These are phyloP conservation scores for Coregonus sp. DNA, from an alignment of 2,797 vertebrate genomes.

Conservation along the genomic window DNA sequence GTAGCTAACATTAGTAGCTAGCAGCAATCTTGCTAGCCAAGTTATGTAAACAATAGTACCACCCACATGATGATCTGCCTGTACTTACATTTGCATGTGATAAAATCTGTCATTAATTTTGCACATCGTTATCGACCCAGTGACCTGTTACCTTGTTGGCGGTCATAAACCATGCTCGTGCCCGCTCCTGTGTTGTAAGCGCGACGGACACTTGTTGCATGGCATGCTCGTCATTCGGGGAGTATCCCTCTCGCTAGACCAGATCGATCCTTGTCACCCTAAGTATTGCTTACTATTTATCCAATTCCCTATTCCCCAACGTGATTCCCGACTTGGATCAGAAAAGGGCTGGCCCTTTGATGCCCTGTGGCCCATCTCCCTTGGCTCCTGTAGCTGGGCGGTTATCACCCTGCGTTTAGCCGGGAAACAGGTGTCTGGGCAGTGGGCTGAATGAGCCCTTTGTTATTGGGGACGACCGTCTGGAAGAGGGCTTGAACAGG, in stretches of 20 bases:
- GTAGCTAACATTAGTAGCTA: background rate
- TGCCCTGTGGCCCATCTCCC: background rate
- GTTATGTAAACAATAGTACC: background rate
- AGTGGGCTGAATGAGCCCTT: slow-evolving; percentile 54
- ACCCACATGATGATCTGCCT: background rate
- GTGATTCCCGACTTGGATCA: background rate
- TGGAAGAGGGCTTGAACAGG: slow-evolving; percentile 16
- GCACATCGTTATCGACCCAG: background rate
- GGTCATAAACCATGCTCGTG: background rate
- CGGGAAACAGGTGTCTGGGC: slow-evolving; percentile 63
- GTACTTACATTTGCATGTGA: background rate
- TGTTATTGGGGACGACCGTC: slow-evolving; percentile 42
- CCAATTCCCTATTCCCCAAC: background rate
- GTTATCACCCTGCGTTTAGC: slow-evolving; percentile 17
- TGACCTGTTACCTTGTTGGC: background rate
- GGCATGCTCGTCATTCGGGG: background rate
- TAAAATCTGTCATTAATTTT: background rate
- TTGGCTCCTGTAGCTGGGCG: background rate
- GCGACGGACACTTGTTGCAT: slow-evolving; percentile 4
- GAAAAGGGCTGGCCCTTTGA: background rate
- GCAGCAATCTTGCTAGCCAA: background rate
- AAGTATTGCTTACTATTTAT: background rate
- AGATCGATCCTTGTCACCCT: background rate
- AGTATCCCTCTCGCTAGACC: background rate
- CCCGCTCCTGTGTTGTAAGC: background rate